A percentile compares a stretch with the other conserved stretches of the same genome.
phyloP scores from a whole-genome alignment of 2,797 vertebrate genomes.

The Numenius phaeopus region DNA sequence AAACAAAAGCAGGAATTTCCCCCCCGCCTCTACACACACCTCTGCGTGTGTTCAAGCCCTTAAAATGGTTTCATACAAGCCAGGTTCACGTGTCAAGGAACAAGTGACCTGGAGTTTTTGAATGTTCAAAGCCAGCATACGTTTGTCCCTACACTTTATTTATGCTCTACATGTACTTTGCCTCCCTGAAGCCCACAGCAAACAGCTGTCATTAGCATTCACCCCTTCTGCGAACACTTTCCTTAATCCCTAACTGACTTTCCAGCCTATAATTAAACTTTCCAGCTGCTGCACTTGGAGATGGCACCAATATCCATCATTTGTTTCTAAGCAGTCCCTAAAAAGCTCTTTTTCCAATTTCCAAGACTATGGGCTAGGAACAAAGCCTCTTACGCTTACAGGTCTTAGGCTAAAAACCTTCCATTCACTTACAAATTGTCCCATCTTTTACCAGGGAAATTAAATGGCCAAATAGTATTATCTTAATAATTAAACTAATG shows the following conservation, averaged over 20 bases:
- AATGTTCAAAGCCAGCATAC: slow-evolving; percentile 29
- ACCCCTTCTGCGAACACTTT: slow-evolving; percentile 74
- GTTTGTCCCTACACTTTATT: slow-evolving; percentile 36
- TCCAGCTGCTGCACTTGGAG: slow-evolving; percentile 75
- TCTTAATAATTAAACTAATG: background rate
- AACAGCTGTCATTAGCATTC: slow-evolving; percentile 80
- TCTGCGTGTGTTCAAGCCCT: fast-evolving
- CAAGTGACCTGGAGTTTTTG: slow-evolving; percentile 1
- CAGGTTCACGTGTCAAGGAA: background rate
- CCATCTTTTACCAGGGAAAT: background rate
- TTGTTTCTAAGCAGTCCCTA: slow-evolving; percentile 22
- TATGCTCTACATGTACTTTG: slow-evolving; percentile 36
- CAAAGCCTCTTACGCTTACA: background rate
- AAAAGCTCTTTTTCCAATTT: slow-evolving; percentile 33
- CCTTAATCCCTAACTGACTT: slow-evolving; percentile 79
- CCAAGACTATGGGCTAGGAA: background rate
- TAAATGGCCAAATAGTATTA: background rate
- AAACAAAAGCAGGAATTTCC: background rate
- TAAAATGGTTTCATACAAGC: background rate
- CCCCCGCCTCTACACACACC: background rate
- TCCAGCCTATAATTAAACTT: slow-evolving; percentile 82
- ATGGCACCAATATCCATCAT: slow-evolving; percentile 26
- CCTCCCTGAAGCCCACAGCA: slow-evolving; percentile 61
- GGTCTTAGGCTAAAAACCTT: background rate
- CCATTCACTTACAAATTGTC: background rate